A percentile compares a stretch with the other conserved stretches of the same genome.
phyloP scores from a whole-genome alignment of 2,113 vertebrate genomes.

The Australoheros scitulus region DNA sequence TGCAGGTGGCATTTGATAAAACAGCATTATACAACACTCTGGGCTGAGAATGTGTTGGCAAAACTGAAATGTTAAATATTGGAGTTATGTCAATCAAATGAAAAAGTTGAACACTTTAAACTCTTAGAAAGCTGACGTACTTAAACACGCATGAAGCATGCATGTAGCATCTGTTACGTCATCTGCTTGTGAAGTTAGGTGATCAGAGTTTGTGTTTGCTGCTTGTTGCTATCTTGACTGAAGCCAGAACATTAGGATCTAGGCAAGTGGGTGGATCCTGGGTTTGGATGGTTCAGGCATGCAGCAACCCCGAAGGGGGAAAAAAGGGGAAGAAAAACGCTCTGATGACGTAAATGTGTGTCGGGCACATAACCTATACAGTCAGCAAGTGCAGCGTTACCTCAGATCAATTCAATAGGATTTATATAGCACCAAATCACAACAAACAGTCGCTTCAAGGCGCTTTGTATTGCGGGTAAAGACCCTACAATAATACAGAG shows the following conservation, averaged over 20 bases:
- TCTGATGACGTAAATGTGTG: not conserved
- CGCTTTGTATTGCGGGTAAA: too few relatives aligned
- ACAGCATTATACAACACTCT: not conserved
- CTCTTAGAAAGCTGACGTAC: not conserved
- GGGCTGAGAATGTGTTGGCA: not conserved
- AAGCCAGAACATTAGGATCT: not conserved
- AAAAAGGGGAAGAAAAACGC: not conserved
- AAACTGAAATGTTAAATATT: too few relatives aligned
- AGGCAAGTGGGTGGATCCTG: not conserved
- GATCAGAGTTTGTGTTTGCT: not conserved
- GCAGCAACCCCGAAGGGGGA: not conserved
- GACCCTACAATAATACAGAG: too few relatives aligned
- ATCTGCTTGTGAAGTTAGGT: not conserved
- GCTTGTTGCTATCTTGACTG: not conserved
- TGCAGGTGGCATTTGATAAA: not conserved
- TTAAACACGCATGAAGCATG: not conserved
- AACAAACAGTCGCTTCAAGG: too few relatives aligned
- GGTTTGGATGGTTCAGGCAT: not conserved
- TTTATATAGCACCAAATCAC: too few relatives aligned
- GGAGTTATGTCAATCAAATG: too few relatives aligned
- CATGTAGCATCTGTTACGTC: not conserved
- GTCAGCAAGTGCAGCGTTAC: not conserved
- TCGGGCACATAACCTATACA: not conserved
- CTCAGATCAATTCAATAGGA: not conserved
- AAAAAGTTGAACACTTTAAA: not conserved